Percentiles rank a stretch among this genome's conserved stretches.
Evolutionary conservation across 2,888 invertebrate species (phyloP).

Genomic region (Oligia strigilis): DNA sequence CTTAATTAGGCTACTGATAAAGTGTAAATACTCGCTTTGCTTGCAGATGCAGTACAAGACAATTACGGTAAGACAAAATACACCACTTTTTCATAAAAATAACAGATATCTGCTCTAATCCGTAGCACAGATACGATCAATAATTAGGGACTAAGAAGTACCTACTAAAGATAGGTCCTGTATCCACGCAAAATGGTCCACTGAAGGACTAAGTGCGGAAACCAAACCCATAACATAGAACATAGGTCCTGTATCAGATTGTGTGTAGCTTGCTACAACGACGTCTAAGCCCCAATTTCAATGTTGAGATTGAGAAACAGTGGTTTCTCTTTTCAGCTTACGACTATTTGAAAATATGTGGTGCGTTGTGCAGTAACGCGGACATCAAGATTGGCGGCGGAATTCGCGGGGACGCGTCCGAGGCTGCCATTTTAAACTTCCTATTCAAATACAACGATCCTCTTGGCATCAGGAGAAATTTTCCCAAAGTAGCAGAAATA

Average conservation of each 20-base stretch:
- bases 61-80: slow-evolving; percentile 72
- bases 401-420: slow-evolving; percentile 97
- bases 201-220: too few relatives aligned
- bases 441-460: slow-evolving; percentile 92
- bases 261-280: not conserved
- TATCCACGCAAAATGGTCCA: too few relatives aligned
- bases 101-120: not conserved
- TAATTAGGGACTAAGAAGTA: not conserved
- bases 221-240: too few relatives aligned
- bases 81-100: not conserved
- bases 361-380: slow-evolving; percentile 98
- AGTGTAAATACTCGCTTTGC: slow-evolving; percentile 26
- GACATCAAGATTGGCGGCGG: slow-evolving; percentile 96
- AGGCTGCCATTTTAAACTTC: slow-evolving; percentile 96
- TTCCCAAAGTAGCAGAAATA: slow-evolving; percentile 96
- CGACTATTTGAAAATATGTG: slow-evolving; percentile 95
- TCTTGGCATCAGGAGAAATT: slow-evolving; percentile 93
- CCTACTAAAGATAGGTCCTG: not conserved
- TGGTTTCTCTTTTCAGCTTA: slow-evolving; percentile 88
- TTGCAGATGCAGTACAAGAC: slow-evolving; percentile 75
- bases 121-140: not conserved
- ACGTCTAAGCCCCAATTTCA: not conserved
- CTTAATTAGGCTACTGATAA: slow-evolving; percentile 2
- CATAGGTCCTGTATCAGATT: not conserved
- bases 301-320: not conserved